Evolutionary conservation across 2,888 invertebrate genomes (phyloP), one percentile per base, ranked within the genome.

Genomic region (Cremastinae sp.): DNA sequence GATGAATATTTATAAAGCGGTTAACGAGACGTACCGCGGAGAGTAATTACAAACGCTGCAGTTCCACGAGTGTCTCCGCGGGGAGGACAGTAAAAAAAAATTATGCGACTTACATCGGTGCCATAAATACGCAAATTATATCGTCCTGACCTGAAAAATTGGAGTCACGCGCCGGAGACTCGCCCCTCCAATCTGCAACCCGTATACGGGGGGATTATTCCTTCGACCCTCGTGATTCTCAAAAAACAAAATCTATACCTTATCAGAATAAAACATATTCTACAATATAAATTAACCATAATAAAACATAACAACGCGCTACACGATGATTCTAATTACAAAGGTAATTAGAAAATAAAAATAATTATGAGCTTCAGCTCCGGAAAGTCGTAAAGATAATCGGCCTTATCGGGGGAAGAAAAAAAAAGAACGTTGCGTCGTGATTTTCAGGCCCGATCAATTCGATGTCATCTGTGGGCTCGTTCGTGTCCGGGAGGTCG

Each of bases 131-230:
- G 82, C 79, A 87, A 87, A 87, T 87, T 28, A 86, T 88, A 88
- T 86, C 84, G 86, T 86, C 81, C 78, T 86, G 87, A 87, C 88
- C 87, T 87, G 86, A 79, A 87, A 86, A 82, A 82, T 83, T 82
- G 79, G 81, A 87, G 88, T 88, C 88, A 87, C 88, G 88, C 88
- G 75, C 75, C 58, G 68, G 68, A 75, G 16, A 62, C 62, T 51
- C 12, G 56, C 56, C 43, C 62, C 66, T 56, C 47, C 12, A 28
- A 28, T 49, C 56, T 75, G 68, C 82, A 85, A 84, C 84, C 81
- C 84, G 80, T 66, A 72, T 75, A 71, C 75, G n/a, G n/a, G n/a
- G n/a, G n/a, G n/a, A 75, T 61, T 68, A 72, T 28, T 28, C 5
- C 28, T 28, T 28, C 5, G 2, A 28, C 28, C 28, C 66, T 75